Conservation (phyloP, 2,113 vertebrate genomes). For the Guaruba guarouba region DNA sequence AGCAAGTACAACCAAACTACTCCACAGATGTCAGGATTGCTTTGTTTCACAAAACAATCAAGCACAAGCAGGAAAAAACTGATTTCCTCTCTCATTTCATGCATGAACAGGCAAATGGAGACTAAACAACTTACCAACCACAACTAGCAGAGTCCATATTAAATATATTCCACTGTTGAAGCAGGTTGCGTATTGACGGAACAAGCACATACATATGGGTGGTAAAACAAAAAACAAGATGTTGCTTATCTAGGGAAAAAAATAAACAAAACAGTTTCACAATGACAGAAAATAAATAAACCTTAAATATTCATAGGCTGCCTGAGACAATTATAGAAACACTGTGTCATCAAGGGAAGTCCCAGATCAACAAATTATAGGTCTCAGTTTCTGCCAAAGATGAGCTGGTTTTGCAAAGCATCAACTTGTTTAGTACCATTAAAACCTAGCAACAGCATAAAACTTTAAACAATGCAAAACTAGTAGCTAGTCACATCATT, state of each 20-base stretch:
- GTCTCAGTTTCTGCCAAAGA: neutral
- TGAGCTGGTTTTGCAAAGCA: neutral
- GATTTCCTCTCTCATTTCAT: slow-evolving; percentile 2
- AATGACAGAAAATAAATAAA: neutral
- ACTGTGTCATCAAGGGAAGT: neutral
- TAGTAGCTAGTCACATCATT: neutral
- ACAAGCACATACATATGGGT: slow-evolving; percentile 96
- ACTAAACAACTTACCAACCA: slow-evolving; percentile 89
- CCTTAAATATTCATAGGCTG: neutral
- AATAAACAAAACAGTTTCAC: neutral
- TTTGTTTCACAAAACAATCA: slow-evolving; percentile 28
- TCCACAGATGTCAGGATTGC: neutral
- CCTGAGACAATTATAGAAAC: neutral
- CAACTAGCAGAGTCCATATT: slow-evolving; percentile 94
- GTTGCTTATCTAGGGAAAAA: slow-evolving; percentile 92
- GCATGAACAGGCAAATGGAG: neutral
- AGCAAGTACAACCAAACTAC: neutral
- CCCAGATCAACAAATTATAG: neutral
- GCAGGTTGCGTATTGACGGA: slow-evolving; percentile 92
- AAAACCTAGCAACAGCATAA: neutral
- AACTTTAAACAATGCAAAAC: neutral
- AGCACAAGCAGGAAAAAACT: slow-evolving; percentile 5
- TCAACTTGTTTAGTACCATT: neutral
- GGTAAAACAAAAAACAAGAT: slow-evolving; percentile 96
- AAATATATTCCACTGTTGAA: slow-evolving; percentile 99